Evolutionary conservation across 2,888 invertebrate genomes (phyloP), one percentile per base, ranked within the genome.

Genomic region (Folsomia candida): DNA sequence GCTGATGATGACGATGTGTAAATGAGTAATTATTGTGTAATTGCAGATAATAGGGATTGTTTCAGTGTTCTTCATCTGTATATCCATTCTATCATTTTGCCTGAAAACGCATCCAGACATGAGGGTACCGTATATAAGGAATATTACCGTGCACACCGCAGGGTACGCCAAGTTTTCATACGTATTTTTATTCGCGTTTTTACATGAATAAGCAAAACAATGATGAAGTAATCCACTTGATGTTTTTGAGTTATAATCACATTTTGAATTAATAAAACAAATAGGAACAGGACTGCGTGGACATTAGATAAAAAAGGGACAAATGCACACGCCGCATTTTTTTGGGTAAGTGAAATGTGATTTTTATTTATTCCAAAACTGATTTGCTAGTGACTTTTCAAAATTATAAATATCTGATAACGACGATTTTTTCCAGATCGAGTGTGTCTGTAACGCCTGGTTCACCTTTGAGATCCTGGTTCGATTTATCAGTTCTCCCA

Each of bases 101-200:
- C 89, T 99, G 83, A 99, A 99, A 88, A 99, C 99, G 62, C 98
- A 98, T 85, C 98, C 99, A 78, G 97, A 95, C 85, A 93, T 97
- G 93, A 88, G 97, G 81, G 93, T 94, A 71, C 78, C 76, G 58
- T 89, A 91, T 81, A 91, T 95, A 80, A 87, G 88, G 81, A 91
- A 92, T 85, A 88, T 90, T 81, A 88, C 91, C 75, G 91, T 93
- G 81, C 88, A 88, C 80, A 91, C 90, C 59, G 89, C 91, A 60
- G 88, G n/a, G n/a, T n/a, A n/a, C n/a, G n/a, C n/a, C n/a, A n/a
- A n/a, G n/a, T n/a, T n/a, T n/a, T n/a, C n/a, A n/a, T n/a, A n/a
- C n/a, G n/a, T n/a, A n/a, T n/a, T n/a, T n/a, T n/a, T n/a, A n/a
- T n/a, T n/a, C n/a, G n/a, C n/a, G n/a, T n/a, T n/a, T n/a, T n/a